These are phyloP conservation scores for Phrynosoma blainvillii DNA, from an alignment of 2,113 vertebrate genomes.

Conservation along the genomic window DNA sequence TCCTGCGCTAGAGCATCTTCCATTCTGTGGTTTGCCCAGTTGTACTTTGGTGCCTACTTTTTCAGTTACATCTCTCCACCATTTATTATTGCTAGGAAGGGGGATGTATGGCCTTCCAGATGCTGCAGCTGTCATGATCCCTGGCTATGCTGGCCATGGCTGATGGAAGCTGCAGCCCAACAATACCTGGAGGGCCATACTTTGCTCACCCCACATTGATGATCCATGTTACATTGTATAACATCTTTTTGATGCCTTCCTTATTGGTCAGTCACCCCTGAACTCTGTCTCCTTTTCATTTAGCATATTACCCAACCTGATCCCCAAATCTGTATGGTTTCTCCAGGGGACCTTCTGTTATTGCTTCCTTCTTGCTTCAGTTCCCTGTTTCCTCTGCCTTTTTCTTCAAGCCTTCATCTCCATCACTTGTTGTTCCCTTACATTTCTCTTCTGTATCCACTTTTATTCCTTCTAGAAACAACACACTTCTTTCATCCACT, in stretches of 20 bases:
- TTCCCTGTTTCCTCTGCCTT: not conserved
- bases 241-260: constrained; percentile 45
- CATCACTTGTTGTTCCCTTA: not conserved
- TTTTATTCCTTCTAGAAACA: not conserved
- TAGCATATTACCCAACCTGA: not conserved
- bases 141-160: too few species aligned
- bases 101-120: too few species aligned
- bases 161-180: too few species aligned
- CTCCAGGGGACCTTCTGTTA: not conserved
- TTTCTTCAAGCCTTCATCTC: not conserved
- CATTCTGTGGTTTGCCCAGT: not conserved
- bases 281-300: not conserved
- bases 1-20: not conserved
- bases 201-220: too few species aligned
- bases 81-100: not conserved
- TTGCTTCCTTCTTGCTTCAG: not conserved
- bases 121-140: too few species aligned
- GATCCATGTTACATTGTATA: not conserved
- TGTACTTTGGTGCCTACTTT: not conserved
- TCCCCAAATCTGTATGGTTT: not conserved
- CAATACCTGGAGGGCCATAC: too few species aligned
- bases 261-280: constrained; percentile 53
- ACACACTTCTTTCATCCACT: too few species aligned
- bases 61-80: constrained; percentile 42
- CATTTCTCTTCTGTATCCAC: not conserved